These are phyloP conservation scores for Takifugu flavidus DNA, from an alignment of 2,113 vertebrate species.

Conservation along the genomic window DNA sequence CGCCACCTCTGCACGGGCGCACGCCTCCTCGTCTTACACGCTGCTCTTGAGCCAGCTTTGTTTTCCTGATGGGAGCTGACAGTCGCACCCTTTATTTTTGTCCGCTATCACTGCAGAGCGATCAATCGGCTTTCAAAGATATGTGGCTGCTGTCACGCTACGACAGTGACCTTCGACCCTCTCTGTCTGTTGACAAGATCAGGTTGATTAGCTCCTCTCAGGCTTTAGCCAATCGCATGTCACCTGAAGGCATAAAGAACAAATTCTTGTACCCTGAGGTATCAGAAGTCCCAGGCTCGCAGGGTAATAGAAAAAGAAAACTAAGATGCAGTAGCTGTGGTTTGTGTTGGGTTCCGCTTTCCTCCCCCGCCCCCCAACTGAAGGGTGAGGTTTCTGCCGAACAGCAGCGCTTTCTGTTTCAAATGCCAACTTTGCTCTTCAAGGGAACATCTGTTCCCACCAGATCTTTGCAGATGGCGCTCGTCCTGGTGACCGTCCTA, in stretches of 20 bases:
- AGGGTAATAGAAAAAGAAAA: background rate
- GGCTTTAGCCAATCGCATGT: conserved; percentile 50
- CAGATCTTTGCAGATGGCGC: conserved; percentile 60
- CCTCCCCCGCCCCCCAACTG: background rate
- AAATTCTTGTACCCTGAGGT: background rate
- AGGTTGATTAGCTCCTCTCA: conserved; percentile 28
- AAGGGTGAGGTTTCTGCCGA: background rate
- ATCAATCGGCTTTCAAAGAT: background rate
- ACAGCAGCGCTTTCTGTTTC: background rate
- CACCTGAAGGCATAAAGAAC: conserved; percentile 2
- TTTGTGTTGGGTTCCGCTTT: conserved; percentile 4
- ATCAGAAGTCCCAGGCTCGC: background rate
- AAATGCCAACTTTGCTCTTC: background rate
- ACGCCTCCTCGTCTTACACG: background rate
- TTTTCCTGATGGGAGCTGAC: background rate
- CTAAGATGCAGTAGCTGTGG: background rate
- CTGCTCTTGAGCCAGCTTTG: background rate
- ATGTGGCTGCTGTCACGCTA: background rate
- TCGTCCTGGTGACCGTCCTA: conserved; percentile 45
- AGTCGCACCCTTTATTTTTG: background rate
- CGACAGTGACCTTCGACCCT: conserved; percentile 16
- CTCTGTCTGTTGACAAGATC: conserved; percentile 1
- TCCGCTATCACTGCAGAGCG: background rate
- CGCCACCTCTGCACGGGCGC: conserved; percentile 6
- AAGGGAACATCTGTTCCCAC: background rate